phyloP scores from a whole-genome alignment of 2,113 vertebrate genomes.

The Rynchops niger region DNA sequence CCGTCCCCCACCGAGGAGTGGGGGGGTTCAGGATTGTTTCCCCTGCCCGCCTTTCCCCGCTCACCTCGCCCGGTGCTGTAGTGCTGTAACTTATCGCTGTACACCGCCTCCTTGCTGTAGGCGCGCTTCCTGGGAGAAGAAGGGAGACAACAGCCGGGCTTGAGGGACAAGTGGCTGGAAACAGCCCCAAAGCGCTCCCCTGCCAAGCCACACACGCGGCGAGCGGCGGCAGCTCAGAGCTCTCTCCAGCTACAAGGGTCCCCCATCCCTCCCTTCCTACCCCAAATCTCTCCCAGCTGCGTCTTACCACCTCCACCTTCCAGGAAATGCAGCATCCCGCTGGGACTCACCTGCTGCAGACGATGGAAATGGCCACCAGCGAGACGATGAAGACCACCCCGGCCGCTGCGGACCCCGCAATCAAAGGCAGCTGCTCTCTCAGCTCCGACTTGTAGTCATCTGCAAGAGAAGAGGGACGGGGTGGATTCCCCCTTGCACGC shows the following conservation, averaged over 20 bases:
- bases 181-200: rapidly evolving
- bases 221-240: rapidly evolving
- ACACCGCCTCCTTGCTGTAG: conserved; percentile 95
- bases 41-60: neutral
- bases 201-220: rapidly evolving
- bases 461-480: conserved; percentile 31
- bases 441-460: conserved; percentile 98
- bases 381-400: conserved; percentile 97
- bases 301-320: neutral
- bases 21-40: neutral
- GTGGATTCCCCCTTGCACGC: neutral
- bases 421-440: conserved; percentile 94
- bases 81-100: conserved; percentile 97
- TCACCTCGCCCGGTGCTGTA: conserved; percentile 98
- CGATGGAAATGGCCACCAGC: conserved; percentile 94
- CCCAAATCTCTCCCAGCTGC: neutral
- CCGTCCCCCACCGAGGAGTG: rapidly evolving
- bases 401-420: conserved; percentile 92
- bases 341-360: conserved; percentile 90
- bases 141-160: neutral
- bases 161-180: neutral
- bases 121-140: conserved; percentile 85
- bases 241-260: rapidly evolving
- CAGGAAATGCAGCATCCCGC: neutral
- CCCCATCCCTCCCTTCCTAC: neutral